phyloP scores from a whole-genome alignment of 2,888 invertebrate genomes.

The Xestia c-nigrum region DNA sequence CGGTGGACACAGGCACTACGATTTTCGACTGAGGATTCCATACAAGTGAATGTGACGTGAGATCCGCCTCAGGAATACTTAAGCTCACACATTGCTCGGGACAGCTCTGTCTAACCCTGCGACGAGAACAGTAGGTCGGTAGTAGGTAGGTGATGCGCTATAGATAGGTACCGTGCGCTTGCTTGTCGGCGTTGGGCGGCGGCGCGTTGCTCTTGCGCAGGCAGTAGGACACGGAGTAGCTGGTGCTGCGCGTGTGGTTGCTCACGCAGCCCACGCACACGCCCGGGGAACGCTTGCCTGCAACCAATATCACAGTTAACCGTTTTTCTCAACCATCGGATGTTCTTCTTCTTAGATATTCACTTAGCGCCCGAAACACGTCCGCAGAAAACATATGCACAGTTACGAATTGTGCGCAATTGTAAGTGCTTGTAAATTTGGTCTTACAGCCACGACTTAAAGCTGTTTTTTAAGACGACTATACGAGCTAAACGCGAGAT shows the following conservation, averaged over 20 bases:
- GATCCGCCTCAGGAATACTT: background rate
- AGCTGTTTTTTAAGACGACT: background rate
- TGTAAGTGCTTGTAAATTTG: too few relatives aligned
- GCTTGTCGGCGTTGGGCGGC: conserved; percentile 77
- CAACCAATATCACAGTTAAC: background rate
- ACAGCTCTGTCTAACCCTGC: background rate
- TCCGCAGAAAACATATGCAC: too few relatives aligned
- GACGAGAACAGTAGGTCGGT: background rate
- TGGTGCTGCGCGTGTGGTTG: conserved; percentile 97
- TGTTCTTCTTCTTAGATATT: too few relatives aligned
- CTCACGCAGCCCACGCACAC: conserved; percentile 90
- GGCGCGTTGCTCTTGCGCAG: conserved; percentile 93
- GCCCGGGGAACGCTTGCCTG: conserved; percentile 91
- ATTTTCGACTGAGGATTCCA: background rate
- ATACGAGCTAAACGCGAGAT: background rate
- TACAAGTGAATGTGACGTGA: background rate
- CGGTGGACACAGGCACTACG: background rate
- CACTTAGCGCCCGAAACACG: background rate
- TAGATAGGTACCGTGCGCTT: conserved; percentile 72
- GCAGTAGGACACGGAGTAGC: conserved; percentile 97
- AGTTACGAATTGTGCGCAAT: background rate
- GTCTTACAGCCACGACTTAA: too few relatives aligned
- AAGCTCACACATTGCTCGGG: background rate
- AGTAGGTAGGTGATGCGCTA: background rate
- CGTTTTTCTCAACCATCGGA: background rate